Conservation (phyloP, 1,140 invertebrate species). For the Conus ventricosus region DNA sequence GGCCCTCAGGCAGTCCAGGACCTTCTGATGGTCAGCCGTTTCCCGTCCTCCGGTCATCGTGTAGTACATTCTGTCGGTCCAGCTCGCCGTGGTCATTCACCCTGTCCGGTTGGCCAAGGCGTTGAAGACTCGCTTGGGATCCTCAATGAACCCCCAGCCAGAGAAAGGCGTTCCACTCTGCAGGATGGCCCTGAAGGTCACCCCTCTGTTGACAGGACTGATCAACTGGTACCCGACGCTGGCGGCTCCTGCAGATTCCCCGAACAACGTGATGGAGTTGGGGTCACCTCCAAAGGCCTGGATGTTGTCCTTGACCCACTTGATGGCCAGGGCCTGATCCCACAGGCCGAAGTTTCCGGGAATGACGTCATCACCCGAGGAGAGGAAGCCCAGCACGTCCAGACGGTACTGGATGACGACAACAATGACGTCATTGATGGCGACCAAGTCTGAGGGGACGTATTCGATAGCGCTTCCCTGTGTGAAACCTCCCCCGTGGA, state of each 20-base stretch:
- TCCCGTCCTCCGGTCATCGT: background rate
- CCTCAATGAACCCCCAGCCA: slow-evolving; percentile 91
- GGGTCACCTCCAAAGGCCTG: slow-evolving; percentile 60
- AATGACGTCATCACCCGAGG: slow-evolving; percentile 16
- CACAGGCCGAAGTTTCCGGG: slow-evolving; percentile 33
- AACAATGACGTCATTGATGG: slow-evolving; percentile 84
- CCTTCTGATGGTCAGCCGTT: background rate
- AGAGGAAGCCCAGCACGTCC: slow-evolving; percentile 36
- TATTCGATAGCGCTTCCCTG: background rate
- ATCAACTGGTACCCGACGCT: slow-evolving; percentile 94
- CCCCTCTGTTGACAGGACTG: slow-evolving; percentile 87
- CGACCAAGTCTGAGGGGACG: slow-evolving; percentile 84
- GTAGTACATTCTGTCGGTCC: background rate
- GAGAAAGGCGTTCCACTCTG: slow-evolving; percentile 82
- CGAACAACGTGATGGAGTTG: slow-evolving; percentile 59
- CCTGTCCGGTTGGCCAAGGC: slow-evolving; percentile 5
- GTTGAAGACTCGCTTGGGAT: slow-evolving; percentile 56
- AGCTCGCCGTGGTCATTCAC: background rate
- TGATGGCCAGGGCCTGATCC: slow-evolving; percentile 79
- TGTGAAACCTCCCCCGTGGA: slow-evolving; percentile 5
- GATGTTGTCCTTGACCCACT: slow-evolving; percentile 77
- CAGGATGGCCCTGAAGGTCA: slow-evolving; percentile 87
- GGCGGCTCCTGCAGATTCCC: slow-evolving; percentile 78
- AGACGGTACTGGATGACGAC: slow-evolving; percentile 44
- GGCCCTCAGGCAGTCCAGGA: slow-evolving; percentile 23